phyloP scores from a whole-genome alignment of 2,888 invertebrate genomes.

The Scaeva pyrastri region DNA sequence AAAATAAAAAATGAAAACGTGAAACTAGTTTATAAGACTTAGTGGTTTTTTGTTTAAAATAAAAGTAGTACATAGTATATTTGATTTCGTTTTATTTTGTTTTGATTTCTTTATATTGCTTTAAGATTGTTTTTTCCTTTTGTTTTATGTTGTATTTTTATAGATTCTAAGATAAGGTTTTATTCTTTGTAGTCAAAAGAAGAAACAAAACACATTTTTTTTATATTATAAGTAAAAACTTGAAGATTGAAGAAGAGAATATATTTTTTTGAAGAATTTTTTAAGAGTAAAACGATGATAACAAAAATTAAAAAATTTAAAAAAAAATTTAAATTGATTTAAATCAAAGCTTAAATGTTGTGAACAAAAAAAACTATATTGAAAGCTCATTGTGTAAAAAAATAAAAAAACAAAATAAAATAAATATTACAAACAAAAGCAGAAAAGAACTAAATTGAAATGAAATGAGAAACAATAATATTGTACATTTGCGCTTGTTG shows the following conservation, averaged over 20 bases:
- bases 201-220: conserved; percentile 56
- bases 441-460: conserved; percentile 61
- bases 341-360: conserved; percentile 76
- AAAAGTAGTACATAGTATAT: conserved; percentile 35
- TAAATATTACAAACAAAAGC: conserved; percentile 48
- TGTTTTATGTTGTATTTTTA: conserved; percentile 36
- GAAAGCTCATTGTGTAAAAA: conserved; percentile 70
- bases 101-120: conserved; percentile 34
- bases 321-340: conserved; percentile 71
- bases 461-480: conserved; percentile 74
- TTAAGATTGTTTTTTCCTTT: conserved; percentile 25
- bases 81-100: conserved; percentile 42
- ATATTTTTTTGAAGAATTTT: conserved; percentile 77
- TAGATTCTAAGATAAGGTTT: conserved; percentile 67
- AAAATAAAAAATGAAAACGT: conserved; percentile 50
- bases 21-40: conserved; percentile 68
- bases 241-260: conserved; percentile 73
- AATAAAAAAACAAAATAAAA: conserved; percentile 28
- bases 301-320: conserved; percentile 50
- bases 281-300: conserved; percentile 70
- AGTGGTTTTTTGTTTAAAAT: conserved; percentile 62
- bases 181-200: conserved; percentile 75
- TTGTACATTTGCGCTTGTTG: conserved; percentile 75
- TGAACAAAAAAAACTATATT: conserved; percentile 64
- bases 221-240: conserved; percentile 65